Evolutionary conservation across 2,113 vertebrate genomes (phyloP).

Genomic region (Halcyon malimbica): DNA sequence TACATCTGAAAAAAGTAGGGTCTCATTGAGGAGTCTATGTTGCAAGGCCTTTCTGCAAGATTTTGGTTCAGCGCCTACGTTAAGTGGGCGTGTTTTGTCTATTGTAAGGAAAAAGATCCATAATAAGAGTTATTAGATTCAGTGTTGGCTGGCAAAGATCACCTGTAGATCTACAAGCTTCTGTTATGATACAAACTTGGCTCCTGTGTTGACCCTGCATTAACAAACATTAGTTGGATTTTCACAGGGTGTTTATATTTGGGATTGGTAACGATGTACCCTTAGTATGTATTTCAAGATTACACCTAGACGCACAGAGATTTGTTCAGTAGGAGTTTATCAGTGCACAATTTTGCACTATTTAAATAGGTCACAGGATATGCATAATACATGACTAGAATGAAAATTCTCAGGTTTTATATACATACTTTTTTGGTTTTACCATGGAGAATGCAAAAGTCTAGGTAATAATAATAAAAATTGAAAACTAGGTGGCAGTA

Average conservation of each 20-base stretch:
- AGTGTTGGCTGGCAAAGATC: not conserved
- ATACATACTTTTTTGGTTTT: not conserved
- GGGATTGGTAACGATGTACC: not conserved
- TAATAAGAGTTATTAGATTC: not conserved
- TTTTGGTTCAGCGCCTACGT: not conserved
- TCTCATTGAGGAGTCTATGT: not conserved
- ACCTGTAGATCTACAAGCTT: not conserved
- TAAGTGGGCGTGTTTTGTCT: not conserved
- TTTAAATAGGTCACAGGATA: not conserved
- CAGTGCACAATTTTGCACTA: not conserved
- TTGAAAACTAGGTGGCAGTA: conserved; percentile 74
- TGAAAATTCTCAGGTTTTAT: not conserved
- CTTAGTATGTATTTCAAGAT: not conserved
- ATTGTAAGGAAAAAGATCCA: not conserved
- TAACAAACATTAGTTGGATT: not conserved
- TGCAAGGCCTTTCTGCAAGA: not conserved
- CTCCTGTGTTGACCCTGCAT: not conserved
- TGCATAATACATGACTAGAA: not conserved
- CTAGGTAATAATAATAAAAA: not conserved
- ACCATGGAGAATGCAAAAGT: not conserved
- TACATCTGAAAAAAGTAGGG: not conserved
- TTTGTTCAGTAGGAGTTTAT: not conserved
- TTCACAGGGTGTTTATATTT: not conserved
- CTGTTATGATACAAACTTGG: not conserved
- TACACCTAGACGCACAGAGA: not conserved